Conservation (phyloP, 2,113 vertebrate genomes). For the Upupa epops region DNA sequence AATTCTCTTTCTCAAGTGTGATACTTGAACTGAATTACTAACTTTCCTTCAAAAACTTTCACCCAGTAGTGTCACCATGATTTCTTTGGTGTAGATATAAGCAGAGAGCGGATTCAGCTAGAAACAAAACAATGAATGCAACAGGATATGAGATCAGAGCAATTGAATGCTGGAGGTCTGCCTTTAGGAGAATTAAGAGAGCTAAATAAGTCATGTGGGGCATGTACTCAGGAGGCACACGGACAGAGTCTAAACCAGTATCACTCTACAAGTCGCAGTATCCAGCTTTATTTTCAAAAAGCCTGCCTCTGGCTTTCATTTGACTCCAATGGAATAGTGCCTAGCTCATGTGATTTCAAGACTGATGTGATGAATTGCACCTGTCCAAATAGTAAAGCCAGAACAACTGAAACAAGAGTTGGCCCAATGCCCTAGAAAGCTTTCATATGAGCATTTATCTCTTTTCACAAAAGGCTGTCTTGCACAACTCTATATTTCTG, state of each 20-base stretch:
- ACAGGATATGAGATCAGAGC: not conserved
- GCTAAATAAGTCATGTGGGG: not conserved
- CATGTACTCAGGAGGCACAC: not conserved
- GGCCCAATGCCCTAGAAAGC: not conserved
- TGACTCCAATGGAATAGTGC: not conserved
- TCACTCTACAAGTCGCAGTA: not conserved
- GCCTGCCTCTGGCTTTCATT: not conserved
- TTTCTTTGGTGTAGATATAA: not conserved
- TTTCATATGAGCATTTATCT: not conserved
- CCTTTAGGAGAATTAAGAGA: not conserved
- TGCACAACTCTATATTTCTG: not conserved
- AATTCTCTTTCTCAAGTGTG: not conserved
- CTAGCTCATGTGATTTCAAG: not conserved
- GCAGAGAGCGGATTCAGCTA: not conserved
- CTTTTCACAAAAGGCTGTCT: not conserved
- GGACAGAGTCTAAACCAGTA: not conserved
- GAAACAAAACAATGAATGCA: not conserved
- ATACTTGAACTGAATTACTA: not conserved
- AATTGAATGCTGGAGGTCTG: not conserved
- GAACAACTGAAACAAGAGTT: conserved; percentile 7
- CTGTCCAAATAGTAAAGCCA: not conserved
- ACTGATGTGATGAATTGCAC: not conserved
- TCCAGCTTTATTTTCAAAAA: not conserved
- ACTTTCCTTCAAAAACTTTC: not conserved
- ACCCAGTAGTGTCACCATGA: not conserved